These are phyloP conservation scores for Paelopatides confundens DNA, from an alignment of 53 echinoderm and acorn worm species.

Conservation along the genomic window DNA sequence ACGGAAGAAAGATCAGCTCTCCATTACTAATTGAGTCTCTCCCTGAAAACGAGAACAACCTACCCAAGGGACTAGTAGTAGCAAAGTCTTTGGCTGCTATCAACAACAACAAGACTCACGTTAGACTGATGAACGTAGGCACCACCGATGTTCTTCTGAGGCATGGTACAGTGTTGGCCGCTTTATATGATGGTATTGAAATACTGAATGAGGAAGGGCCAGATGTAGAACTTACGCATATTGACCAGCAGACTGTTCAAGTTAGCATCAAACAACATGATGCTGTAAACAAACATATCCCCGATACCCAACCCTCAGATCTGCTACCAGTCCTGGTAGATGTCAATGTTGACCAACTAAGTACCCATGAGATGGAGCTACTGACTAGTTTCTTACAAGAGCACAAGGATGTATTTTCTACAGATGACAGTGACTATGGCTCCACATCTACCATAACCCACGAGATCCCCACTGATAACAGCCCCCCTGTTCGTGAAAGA, in stretches of 20 bases:
- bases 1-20: no score
- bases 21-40: neutral
- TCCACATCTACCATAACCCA: conserved; percentile 15
- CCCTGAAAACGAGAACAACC: neutral
- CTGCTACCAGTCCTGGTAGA: neutral
- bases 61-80: neutral
- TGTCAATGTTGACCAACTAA: neutral
- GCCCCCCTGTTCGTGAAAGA: conserved; percentile 11
- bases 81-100: neutral
- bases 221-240: neutral
- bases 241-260: neutral
- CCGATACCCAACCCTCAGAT: neutral
- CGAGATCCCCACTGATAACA: conserved; percentile 35
- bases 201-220: neutral
- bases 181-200: neutral
- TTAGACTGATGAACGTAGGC: neutral
- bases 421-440: conserved; percentile 34
- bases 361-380: neutral
- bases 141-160: neutral
- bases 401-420: conserved; percentile 45
- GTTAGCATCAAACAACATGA: neutral
- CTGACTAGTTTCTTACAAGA: neutral
- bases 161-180: neutral
- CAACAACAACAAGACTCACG: neutral
- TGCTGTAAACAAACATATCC: neutral